phyloP scores from a whole-genome alignment of 1,140 invertebrate genomes.

The Drepana arcuata region DNA sequence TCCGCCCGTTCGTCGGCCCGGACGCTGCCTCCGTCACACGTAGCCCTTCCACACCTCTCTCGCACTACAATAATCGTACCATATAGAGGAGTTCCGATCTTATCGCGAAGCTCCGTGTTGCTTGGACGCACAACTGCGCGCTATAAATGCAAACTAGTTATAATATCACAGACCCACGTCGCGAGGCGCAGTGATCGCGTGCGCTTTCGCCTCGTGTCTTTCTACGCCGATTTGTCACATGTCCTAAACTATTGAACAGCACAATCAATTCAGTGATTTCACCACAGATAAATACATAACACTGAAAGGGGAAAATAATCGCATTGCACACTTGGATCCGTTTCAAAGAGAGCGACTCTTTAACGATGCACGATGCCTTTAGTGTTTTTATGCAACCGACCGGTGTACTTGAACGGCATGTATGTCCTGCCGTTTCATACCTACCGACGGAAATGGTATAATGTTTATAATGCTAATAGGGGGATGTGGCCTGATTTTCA shows the following conservation, averaged over 20 bases:
- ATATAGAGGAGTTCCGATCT: conserved; percentile 21
- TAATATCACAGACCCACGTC: conserved; percentile 14
- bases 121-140: conserved; percentile 30
- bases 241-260: conserved; percentile 14
- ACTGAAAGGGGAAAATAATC: too few species aligned
- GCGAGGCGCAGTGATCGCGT: conserved; percentile 20
- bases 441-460: conserved; percentile 24
- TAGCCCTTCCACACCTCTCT: conserved; percentile 15
- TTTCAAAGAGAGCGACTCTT: too few species aligned
- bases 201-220: conserved; percentile 22
- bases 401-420: too few species aligned
- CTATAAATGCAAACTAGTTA: conserved; percentile 32
- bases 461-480: conserved; percentile 36
- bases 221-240: conserved; percentile 24
- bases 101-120: conserved; percentile 22
- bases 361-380: too few species aligned
- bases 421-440: too few species aligned
- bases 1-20: conserved; percentile 27
- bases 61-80: conserved; percentile 5
- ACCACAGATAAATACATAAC: too few species aligned
- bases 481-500: conserved; percentile 42
- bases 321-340: too few species aligned
- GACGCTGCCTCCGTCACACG: conserved; percentile 12
- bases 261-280: too few species aligned
- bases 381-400: too few species aligned